Evolutionary conservation across 2,797 vertebrate genomes (phyloP), one percentile per base, ranked within the genome.

Genomic region (Coluber constrictor): DNA sequence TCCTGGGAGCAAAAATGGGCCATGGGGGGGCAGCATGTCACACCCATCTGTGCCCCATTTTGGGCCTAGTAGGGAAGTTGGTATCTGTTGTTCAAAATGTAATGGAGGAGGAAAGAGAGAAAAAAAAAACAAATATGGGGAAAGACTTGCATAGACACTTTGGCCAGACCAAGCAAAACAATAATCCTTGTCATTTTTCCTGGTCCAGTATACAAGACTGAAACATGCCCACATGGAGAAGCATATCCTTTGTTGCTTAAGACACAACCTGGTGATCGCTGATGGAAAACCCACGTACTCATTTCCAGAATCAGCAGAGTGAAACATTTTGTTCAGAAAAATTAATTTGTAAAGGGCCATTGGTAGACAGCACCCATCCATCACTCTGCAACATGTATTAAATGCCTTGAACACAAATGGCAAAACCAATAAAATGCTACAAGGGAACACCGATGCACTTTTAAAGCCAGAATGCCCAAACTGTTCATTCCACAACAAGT

Each of bases 271-370:
- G 70, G 61, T 91, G 90, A 47, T 93, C 86, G 91, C 12, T 92
- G 88, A 92, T 87, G 83, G 54, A 89, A 95, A 91, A 93, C 90
- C 57, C 87, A 79, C 55, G 15, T 29, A 16, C 59, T 93, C 27
- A 25, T 94, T 95, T 96, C 57, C 88, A 95, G 57, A 54, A 94
- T 43, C 59, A 90, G 3, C 63, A 10, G 15, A 91, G n/a, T 0
- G 0, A 95, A 94, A 87, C 51, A 91, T 12, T 86, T 92, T 93
- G 51, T 54, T 91, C 60, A 60, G 16, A 94, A 93, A 95, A 95
- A 90, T 57, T 86, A 66, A 91, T 70, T 94, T 93, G 4, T 60
- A 79, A 93, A 63, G 60, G 91, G 32, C 59, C 32, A 93, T 11
- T 83, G 66, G 91, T 88, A 90, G 94, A 88, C 56, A 96, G 9